A percentile compares a stretch with the other conserved stretches of the same genome.
These are phyloP conservation scores for Hecatera dysodea DNA, from an alignment of 2,888 invertebrate species.

Conservation along the genomic window DNA sequence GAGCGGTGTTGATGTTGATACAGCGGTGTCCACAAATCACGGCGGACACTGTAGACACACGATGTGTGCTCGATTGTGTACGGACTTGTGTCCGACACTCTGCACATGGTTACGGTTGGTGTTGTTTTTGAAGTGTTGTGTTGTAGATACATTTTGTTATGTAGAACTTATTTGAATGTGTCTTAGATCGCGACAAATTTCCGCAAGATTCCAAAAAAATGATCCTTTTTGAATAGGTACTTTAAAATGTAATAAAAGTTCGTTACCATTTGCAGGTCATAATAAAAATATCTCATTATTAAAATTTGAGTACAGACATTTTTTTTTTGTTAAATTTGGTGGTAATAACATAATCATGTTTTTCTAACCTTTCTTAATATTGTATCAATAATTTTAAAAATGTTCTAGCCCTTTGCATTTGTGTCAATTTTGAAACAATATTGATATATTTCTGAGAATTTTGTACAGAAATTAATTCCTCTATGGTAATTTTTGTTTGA, in stretches of 20 bases:
- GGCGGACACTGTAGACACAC: conserved; percentile 55
- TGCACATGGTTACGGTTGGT: conserved; percentile 15
- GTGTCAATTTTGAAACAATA: not conserved
- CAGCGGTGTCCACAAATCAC: conserved; percentile 70
- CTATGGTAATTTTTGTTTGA: conserved; percentile 1
- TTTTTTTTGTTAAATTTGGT: too few relatives aligned
- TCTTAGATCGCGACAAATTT: not conserved
- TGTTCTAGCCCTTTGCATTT: too few relatives aligned
- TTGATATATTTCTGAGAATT: not conserved
- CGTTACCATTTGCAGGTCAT: too few relatives aligned
- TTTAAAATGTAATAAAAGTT: too few relatives aligned
- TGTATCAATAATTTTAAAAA: not conserved
- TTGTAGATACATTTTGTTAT: not conserved
- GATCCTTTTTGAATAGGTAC: too few relatives aligned
- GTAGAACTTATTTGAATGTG: too few relatives aligned
- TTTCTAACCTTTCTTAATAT: too few relatives aligned
- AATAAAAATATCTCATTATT: too few relatives aligned
- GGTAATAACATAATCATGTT: too few relatives aligned
- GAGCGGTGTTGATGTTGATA: conserved; percentile 76
- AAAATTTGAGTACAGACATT: too few relatives aligned
- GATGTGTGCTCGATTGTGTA: conserved; percentile 61
- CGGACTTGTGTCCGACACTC: conserved; percentile 46
- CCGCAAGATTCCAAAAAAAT: too few relatives aligned
- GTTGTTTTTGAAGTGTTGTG: not conserved
- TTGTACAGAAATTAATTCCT: not conserved